Evolutionary conservation across 2,888 invertebrate species (phyloP), one percentile per base, ranked within the genome.

Genomic region (Calliphora vomitoria): DNA sequence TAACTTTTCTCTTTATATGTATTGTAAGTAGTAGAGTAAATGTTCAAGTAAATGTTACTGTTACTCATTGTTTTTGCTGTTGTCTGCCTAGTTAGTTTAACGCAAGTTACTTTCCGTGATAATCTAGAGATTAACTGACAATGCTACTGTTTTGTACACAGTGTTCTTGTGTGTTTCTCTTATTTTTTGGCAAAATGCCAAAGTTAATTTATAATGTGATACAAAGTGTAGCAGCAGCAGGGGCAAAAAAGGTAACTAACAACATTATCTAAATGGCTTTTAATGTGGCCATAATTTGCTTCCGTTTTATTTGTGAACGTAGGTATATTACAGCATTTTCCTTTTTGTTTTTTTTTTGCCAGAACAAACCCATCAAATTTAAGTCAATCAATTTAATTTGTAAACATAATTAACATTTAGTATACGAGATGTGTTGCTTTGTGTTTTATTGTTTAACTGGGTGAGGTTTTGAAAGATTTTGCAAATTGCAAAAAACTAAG

Each of bases 131-230:
- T 58, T 60, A 50, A 62, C 60, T 31, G 55, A 4, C 8, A 58
- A 31, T 15, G 8, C 15, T 31, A 53, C 69, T 25, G 47, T 38
- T 64, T 20, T 55, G 41, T 66, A n/a, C n/a, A n/a, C n/a, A n/a
- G 13, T 64, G 50, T 44, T 35, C 13, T 69, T 75, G 44, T 41
- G 13, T 62, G 5, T 55, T 47, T 38, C 20, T n/a, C 74, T 83
- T 79, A 20, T 44, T 72, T 55, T 80, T 82, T 79, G 86, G 82
- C 86, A 86, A 71, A 86, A 47, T 68, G 72, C 86, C 86, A 82
- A 82, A 82, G 74, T 79, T 79, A 78, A 74, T 85, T 85, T 72
- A 66, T 66, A 71, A 72, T 66, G 25, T 69, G 62, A 13, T 38
- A 50, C 31, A 38, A 68, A 31, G 11, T 8, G 15, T 25, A 38